phyloP scores from a whole-genome alignment of 1,140 invertebrate genomes.

The Anthonomus grandis region DNA sequence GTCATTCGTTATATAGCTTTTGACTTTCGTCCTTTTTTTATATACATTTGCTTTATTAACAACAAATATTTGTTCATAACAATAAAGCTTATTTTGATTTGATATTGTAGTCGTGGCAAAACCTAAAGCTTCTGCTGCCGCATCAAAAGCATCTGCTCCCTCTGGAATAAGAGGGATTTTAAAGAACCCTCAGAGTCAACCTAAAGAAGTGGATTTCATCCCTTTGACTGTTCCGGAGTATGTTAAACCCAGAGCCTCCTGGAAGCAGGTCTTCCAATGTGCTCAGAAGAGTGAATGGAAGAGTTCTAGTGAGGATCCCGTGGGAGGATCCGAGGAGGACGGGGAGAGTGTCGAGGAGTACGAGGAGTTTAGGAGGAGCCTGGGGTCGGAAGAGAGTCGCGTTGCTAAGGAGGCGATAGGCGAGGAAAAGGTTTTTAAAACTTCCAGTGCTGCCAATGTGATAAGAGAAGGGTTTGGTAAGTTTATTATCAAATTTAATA shows the following conservation, averaged over 20 bases:
- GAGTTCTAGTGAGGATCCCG: background rate
- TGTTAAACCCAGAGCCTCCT: conserved; percentile 16
- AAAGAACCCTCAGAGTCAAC: conserved; percentile 9
- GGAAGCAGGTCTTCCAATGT: conserved; percentile 16
- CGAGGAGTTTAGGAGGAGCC: conserved; percentile 12
- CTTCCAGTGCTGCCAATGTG: background rate
- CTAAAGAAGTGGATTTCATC: conserved; percentile 18
- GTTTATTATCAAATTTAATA: too few species aligned
- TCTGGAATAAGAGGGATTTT: conserved; percentile 9
- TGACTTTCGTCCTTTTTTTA: too few species aligned
- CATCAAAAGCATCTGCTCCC: background rate
- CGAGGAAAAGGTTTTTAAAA: background rate
- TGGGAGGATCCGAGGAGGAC: background rate
- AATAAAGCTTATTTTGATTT: background rate
- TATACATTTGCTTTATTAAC: too few species aligned
- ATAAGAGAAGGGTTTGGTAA: background rate
- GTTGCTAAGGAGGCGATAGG: background rate
- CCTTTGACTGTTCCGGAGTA: conserved; percentile 18
- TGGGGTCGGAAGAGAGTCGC: background rate
- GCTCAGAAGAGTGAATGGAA: background rate
- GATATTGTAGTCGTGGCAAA: background rate
- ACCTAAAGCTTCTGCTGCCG: background rate
- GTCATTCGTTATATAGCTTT: too few species aligned
- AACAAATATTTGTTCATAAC: background rate
- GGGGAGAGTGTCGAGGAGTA: conserved; percentile 6